These are phyloP conservation scores for Dolichallabes microphthalmus DNA, from an alignment of 2,113 vertebrate genomes.

Conservation along the genomic window DNA sequence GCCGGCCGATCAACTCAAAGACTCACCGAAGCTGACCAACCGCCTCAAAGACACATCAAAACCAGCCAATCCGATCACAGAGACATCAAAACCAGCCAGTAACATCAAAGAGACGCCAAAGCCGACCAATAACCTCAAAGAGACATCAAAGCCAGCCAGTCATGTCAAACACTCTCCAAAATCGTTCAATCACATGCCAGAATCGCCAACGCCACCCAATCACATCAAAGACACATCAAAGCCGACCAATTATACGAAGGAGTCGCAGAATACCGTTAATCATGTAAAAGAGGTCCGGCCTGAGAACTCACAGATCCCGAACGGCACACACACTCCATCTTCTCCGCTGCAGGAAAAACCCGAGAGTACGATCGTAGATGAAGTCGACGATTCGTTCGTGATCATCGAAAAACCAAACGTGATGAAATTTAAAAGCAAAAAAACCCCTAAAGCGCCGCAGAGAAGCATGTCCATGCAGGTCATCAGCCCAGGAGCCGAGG, in stretches of 20 bases:
- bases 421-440: slow-evolving; percentile 62
- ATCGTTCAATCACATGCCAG: slow-evolving; percentile 7
- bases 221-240: not conserved
- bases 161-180: slow-evolving; percentile 8
- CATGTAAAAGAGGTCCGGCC: not conserved
- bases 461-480: slow-evolving; percentile 70
- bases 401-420: slow-evolving; percentile 57
- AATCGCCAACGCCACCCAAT: not conserved
- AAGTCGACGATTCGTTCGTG: slow-evolving; percentile 67
- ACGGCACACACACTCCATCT: not conserved
- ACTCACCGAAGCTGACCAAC: slow-evolving; percentile 15
- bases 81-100: slow-evolving; percentile 1
- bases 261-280: not conserved
- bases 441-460: slow-evolving; percentile 58
- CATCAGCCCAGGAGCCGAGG: slow-evolving; percentile 62
- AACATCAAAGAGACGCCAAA: slow-evolving; percentile 2
- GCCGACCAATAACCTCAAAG: slow-evolving; percentile 6
- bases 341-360: slow-evolving; percentile 19
- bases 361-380: slow-evolving; percentile 46
- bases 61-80: not conserved
- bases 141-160: slow-evolving; percentile 13
- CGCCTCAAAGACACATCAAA: slow-evolving; percentile 17
- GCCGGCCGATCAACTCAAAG: slow-evolving; percentile 24
- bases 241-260: not conserved
- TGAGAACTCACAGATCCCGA: not conserved